Evolutionary conservation across 2,888 invertebrate genomes (phyloP).

Genomic region (Miltochrista miniata): DNA sequence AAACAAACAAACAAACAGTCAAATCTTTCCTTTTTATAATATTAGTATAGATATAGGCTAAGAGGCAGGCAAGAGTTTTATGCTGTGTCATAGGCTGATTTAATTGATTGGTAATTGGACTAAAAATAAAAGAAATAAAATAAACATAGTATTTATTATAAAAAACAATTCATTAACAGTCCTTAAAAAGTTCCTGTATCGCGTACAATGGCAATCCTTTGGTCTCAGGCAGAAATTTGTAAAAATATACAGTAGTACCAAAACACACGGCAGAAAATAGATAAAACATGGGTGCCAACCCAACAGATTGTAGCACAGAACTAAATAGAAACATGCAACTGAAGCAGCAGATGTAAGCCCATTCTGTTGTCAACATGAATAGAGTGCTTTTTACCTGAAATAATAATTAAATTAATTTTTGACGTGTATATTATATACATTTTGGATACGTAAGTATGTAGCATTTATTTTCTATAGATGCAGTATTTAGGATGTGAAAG

Average conservation of each 20-base stretch:
- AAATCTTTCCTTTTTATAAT: no score
- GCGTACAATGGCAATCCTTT: constrained; percentile 53
- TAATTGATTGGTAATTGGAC: no score
- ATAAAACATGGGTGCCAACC: constrained; percentile 50
- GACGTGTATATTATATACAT: background rate
- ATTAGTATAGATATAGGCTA: no score
- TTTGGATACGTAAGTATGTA: no score
- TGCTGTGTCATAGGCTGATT: no score
- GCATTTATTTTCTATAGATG: no score
- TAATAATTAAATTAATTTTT: background rate
- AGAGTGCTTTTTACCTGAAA: constrained; percentile 7
- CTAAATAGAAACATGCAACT: background rate
- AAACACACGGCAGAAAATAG: constrained; percentile 51
- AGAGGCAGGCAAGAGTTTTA: no score
- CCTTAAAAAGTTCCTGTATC: constrained; percentile 44
- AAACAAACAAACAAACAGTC: no score
- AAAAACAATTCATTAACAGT: no score
- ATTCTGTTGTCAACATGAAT: constrained; percentile 1
- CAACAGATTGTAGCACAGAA: background rate
- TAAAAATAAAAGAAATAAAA: no score
- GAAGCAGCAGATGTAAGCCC: background rate
- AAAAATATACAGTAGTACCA: constrained; percentile 41
- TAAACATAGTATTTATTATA: no score
- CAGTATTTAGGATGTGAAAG: no score
- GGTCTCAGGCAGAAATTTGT: constrained; percentile 54